Percentiles rank a stretch among this genome's conserved stretches.
Evolutionary conservation across 2,888 invertebrate genomes (phyloP).

Genomic region (Dryomyza anilis): DNA sequence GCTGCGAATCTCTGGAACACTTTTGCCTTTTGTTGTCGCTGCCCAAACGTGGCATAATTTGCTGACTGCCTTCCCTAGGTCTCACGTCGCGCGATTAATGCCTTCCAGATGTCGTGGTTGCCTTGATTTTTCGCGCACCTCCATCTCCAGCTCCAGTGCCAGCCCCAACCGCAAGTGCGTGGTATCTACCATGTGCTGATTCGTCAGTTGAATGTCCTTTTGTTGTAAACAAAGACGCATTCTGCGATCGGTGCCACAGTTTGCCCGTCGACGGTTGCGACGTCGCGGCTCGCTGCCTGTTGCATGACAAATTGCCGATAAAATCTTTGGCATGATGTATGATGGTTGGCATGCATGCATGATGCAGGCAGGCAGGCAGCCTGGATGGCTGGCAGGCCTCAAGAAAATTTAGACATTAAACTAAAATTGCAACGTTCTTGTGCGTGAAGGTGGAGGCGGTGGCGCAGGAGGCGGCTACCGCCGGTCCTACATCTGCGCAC

Average conservation of each 20-base stretch:
- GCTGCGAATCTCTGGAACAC: too few relatives aligned
- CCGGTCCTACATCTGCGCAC: neutral
- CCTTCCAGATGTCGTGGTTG: constrained; percentile 36
- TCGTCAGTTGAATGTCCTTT: constrained; percentile 17
- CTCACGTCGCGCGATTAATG: constrained; percentile 31
- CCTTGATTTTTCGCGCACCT: neutral
- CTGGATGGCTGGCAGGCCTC: constrained; percentile 8
- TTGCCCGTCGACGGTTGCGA: constrained; percentile 33
- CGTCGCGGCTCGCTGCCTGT: constrained; percentile 34
- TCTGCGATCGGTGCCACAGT: constrained; percentile 13
- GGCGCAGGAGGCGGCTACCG: neutral
- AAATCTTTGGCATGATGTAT: constrained; percentile 42
- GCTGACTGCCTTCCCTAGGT: neutral
- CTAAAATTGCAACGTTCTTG: constrained; percentile 31
- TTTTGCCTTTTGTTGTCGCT: too few relatives aligned
- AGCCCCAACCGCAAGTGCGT: too few relatives aligned
- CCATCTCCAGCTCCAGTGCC: too few relatives aligned
- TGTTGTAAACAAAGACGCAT: constrained; percentile 8
- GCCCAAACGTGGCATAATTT: neutral
- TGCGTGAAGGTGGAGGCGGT: neutral
- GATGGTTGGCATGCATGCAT: constrained; percentile 5
- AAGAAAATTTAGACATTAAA: constrained; percentile 27
- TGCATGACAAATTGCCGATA: constrained; percentile 55
- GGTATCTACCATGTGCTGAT: neutral
- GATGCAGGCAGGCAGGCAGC: constrained; percentile 18